Percentiles rank a stretch among this genome's conserved stretches.
Conservation (phyloP, 1,140 invertebrate species). For the Helicoverpa zea region DNA sequence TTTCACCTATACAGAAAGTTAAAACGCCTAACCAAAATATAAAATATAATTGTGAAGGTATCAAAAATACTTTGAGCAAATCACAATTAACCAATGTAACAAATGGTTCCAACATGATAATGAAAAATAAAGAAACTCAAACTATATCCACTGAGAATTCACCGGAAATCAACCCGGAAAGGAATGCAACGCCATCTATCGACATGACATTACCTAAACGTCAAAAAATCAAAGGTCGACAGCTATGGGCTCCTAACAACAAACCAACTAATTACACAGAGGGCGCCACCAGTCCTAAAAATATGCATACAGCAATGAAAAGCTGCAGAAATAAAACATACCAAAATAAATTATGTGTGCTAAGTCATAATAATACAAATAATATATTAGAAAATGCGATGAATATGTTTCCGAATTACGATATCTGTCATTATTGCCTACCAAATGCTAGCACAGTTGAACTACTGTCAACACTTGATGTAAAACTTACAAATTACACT, state of each 20-base stretch:
- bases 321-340: neutral
- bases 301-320: neutral
- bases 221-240: too few relatives aligned
- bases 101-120: neutral
- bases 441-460: neutral
- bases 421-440: constrained; percentile 8
- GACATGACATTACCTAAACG: neutral
- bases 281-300: neutral
- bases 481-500: constrained; percentile 6
- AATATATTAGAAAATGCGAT: neutral
- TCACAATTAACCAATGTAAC: neutral
- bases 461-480: neutral
- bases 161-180: neutral
- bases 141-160: neutral
- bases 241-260: neutral
- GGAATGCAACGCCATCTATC: neutral
- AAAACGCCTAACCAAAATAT: neutral
- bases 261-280: neutral
- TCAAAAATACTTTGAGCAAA: neutral
- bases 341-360: neutral
- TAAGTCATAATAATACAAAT: constrained; percentile 2
- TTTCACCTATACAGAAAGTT: neutral
- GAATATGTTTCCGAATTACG: neutral
- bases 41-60: neutral
- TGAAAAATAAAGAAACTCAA: neutral